phyloP scores from a whole-genome alignment of 1,140 invertebrate genomes.

The Amphibalanus amphitrite region DNA sequence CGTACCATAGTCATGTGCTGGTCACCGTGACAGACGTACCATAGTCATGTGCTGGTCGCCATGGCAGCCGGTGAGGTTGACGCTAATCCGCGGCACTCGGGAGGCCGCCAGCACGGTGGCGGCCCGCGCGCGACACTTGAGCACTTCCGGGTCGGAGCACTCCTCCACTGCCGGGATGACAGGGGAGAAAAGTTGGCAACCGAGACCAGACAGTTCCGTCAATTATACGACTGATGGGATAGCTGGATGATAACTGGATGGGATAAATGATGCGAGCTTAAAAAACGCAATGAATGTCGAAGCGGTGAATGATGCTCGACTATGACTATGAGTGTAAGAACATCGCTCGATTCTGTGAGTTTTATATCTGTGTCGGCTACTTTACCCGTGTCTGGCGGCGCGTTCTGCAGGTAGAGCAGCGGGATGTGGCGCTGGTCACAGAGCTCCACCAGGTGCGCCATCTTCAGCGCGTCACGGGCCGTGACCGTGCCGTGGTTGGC shows the following conservation, averaged over 20 bases:
- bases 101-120: slow-evolving; percentile 26
- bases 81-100: slow-evolving; percentile 27
- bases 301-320: no score
- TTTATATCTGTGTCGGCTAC: background rate
- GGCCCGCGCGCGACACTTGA: slow-evolving; percentile 26
- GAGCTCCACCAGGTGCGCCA: slow-evolving; percentile 21
- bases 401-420: slow-evolving; percentile 19
- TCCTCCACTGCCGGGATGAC: slow-evolving; percentile 7
- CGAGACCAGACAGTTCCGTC: no score
- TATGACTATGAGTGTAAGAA: no score
- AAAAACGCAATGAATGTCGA: no score
- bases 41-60: no score
- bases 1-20: no score
- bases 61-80: slow-evolving; percentile 27
- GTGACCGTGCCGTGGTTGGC: slow-evolving; percentile 20
- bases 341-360: no score
- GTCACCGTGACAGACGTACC: no score
- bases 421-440: slow-evolving; percentile 20
- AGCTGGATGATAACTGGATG: no score
- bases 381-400: background rate
- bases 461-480: slow-evolving; percentile 20
- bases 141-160: background rate
- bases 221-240: no score
- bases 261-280: no score
- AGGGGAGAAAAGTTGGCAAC: no score